A percentile compares a stretch with the other conserved stretches of the same genome.
Conservation (phyloP, 2,797 vertebrate genomes). For the Urocyon cinereoargenteus region DNA sequence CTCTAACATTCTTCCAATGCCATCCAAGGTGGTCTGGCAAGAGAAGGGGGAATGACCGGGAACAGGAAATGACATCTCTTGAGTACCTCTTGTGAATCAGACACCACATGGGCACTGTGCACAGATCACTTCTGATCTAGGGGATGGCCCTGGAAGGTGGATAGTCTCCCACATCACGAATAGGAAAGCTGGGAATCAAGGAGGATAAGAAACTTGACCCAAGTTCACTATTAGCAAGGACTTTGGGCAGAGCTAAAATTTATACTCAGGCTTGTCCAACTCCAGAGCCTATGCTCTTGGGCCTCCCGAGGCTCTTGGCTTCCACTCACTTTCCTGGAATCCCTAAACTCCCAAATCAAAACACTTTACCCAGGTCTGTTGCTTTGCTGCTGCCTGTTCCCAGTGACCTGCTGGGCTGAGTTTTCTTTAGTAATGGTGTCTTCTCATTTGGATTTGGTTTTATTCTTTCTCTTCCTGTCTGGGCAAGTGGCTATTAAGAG, state of each 20-base stretch:
- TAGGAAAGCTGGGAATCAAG: not conserved
- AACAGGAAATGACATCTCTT: not conserved
- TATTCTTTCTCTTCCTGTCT: constrained; percentile 54
- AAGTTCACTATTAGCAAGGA: not conserved
- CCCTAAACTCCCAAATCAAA: not conserved
- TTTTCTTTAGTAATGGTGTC: constrained; percentile 10
- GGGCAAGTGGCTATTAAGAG: constrained; percentile 62
- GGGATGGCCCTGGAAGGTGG: not conserved
- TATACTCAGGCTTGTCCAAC: not conserved
- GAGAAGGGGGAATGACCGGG: not conserved
- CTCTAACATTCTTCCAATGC: not conserved
- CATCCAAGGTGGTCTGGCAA: not conserved
- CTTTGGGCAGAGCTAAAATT: not conserved
- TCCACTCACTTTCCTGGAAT: not conserved
- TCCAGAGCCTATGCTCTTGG: not conserved
- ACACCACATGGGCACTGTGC: not conserved
- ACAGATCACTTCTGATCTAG: not conserved
- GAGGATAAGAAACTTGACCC: not conserved
- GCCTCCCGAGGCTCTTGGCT: not conserved
- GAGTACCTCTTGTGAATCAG: not conserved
- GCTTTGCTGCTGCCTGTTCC: not conserved
- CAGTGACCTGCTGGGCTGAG: not conserved
- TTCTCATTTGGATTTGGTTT: constrained; percentile 53
- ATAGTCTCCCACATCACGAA: not conserved
- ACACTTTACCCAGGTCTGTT: not conserved